Conservation (phyloP, 2,113 vertebrate genomes). For the Synchiropus splendidus region DNA sequence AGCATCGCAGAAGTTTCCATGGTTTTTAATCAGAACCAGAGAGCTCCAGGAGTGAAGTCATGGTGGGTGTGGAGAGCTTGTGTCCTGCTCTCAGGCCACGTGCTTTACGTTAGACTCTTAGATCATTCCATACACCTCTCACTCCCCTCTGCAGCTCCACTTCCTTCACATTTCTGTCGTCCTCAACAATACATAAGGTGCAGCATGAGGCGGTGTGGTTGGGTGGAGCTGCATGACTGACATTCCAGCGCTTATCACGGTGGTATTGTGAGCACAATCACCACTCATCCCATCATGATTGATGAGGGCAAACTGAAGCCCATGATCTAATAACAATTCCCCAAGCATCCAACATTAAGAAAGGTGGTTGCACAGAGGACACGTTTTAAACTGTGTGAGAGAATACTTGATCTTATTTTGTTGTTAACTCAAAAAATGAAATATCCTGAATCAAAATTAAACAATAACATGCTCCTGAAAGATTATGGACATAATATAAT, state of each 20-base stretch:
- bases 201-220: conserved; percentile 1
- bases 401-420: too few relatives aligned
- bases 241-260: conserved; percentile 23
- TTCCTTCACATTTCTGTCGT: background rate
- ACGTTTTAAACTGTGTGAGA: too few relatives aligned
- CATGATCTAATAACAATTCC: too few relatives aligned
- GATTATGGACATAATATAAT: too few relatives aligned
- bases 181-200: background rate
- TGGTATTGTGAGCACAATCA: background rate
- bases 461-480: too few relatives aligned
- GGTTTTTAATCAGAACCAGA: conserved; percentile 35
- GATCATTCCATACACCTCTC: too few relatives aligned
- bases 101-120: background rate
- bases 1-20: conserved; percentile 11
- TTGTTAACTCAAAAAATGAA: too few relatives aligned
- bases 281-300: background rate
- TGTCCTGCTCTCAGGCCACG: background rate
- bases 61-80: conserved; percentile 17
- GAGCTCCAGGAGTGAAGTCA: conserved; percentile 12
- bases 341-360: too few relatives aligned
- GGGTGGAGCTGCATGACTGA: conserved; percentile 27
- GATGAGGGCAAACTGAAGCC: background rate
- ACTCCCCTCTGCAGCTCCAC: too few relatives aligned
- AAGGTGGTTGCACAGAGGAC: too few relatives aligned
- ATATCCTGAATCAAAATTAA: too few relatives aligned